phyloP scores from a whole-genome alignment of 2,113 vertebrate genomes.

The Aspidoscelis tigris region DNA sequence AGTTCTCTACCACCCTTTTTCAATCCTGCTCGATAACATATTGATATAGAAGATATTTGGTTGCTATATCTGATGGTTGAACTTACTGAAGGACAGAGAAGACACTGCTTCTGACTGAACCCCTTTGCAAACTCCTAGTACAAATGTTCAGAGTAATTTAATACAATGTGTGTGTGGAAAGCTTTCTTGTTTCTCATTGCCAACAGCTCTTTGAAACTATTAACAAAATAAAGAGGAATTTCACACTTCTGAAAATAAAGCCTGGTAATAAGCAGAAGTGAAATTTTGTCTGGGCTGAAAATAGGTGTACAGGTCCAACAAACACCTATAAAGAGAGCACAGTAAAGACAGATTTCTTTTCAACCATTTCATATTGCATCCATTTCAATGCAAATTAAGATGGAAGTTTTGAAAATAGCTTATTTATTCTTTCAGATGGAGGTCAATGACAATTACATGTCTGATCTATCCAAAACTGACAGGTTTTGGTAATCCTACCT shows the following conservation, averaged over 20 bases:
- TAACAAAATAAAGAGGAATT: slow-evolving; percentile 60
- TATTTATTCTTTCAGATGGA: slow-evolving; percentile 16
- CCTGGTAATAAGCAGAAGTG: slow-evolving; percentile 23
- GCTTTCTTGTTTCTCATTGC: slow-evolving; percentile 48
- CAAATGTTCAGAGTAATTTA: slow-evolving; percentile 45
- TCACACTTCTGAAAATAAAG: slow-evolving; percentile 40
- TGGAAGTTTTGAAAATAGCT: not conserved
- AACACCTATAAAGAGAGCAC: not conserved
- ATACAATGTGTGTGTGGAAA: not conserved
- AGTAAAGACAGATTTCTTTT: not conserved
- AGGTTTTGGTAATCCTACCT: slow-evolving; percentile 9
- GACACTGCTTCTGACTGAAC: not conserved
- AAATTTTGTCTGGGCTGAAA: slow-evolving; percentile 16
- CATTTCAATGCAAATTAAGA: slow-evolving; percentile 12
- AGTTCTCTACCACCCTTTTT: not conserved
- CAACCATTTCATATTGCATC: not conserved
- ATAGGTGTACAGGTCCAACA: slow-evolving; percentile 32
- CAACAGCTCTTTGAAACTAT: slow-evolving; percentile 55
- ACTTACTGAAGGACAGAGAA: not conserved
- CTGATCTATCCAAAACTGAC: slow-evolving; percentile 21
- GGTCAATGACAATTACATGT: slow-evolving; percentile 9
- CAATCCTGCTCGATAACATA: not conserved
- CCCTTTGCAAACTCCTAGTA: not conserved
- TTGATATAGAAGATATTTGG: not conserved
- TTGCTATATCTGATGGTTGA: not conserved